Evolutionary conservation across 2,113 vertebrate genomes (phyloP).

Genomic region (Theristicus caerulescens): DNA sequence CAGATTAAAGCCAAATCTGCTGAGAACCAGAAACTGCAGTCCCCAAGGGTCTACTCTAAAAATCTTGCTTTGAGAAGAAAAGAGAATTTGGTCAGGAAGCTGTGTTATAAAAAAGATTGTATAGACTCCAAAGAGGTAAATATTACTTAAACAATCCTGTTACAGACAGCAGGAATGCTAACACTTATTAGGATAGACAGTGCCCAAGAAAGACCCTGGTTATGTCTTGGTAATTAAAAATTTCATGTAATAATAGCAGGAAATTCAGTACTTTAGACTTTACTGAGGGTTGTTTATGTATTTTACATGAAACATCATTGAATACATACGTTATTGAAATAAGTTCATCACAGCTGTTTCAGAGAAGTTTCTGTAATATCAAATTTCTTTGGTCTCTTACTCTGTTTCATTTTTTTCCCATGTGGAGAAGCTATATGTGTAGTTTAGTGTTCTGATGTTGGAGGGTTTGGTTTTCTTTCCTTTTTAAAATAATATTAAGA

Average conservation of each 20-base stretch:
- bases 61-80: background rate
- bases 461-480: background rate
- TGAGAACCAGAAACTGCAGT: background rate
- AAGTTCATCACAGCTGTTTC: background rate
- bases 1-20: background rate
- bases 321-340: background rate
- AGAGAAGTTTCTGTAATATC: background rate
- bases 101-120: background rate
- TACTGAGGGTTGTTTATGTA: background rate
- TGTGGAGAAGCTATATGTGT: background rate
- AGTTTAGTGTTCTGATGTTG: background rate
- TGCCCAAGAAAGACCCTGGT: too few relatives aligned
- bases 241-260: background rate
- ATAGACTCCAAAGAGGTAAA: background rate
- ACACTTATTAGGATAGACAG: background rate
- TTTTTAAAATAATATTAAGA: background rate
- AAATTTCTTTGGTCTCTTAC: background rate
- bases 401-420: background rate
- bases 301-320: background rate
- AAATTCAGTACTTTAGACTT: background rate
- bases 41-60: background rate
- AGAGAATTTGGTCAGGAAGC: background rate
- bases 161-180: background rate
- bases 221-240: background rate
- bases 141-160: background rate